Evolutionary conservation across 64 coral and sea anemone species (phyloP).

Genomic region (Platygyra sinensis): DNA sequence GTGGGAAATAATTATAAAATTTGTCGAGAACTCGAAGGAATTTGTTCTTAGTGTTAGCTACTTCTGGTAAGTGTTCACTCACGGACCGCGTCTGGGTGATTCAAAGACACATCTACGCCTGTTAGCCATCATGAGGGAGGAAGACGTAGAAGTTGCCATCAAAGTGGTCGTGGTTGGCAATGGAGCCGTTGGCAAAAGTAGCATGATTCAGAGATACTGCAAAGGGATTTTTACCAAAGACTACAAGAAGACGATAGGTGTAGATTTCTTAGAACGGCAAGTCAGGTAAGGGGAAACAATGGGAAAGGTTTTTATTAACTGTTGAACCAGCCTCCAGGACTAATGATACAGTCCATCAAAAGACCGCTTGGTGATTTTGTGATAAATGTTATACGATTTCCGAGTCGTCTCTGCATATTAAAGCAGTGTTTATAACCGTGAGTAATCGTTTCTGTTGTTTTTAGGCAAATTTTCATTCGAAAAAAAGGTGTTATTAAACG

Average conservation of each 20-base stretch:
- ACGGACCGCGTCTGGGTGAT: background rate
- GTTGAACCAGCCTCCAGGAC: background rate
- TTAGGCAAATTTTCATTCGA: background rate
- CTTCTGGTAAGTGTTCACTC: background rate
- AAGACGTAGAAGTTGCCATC: slow-evolving; percentile 98
- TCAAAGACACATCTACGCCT: background rate
- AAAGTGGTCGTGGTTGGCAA: slow-evolving; percentile 99
- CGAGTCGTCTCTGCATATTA: slow-evolving; percentile 29
- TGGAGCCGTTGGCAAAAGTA: slow-evolving; percentile 98
- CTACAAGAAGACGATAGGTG: slow-evolving; percentile 99
- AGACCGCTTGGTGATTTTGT: slow-evolving; percentile 32
- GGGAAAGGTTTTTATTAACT: background rate
- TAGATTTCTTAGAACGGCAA: slow-evolving; percentile 98
- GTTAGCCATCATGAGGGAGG: slow-evolving; percentile 76
- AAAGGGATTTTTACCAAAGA: slow-evolving; percentile 99
- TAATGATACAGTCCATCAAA: background rate
- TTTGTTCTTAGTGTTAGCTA: background rate
- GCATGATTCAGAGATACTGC: slow-evolving; percentile 99
- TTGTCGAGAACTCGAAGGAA: background rate
- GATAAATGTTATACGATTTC: slow-evolving; percentile 22
- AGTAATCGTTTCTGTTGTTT: background rate
- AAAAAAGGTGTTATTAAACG: background rate
- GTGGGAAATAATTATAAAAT: background rate
- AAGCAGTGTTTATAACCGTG: slow-evolving; percentile 31
- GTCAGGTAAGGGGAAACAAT: slow-evolving; percentile 71